Evolutionary conservation across 2,888 invertebrate species (phyloP), one percentile per base, ranked within the genome.

Genomic region (Scrobipalpa costella): DNA sequence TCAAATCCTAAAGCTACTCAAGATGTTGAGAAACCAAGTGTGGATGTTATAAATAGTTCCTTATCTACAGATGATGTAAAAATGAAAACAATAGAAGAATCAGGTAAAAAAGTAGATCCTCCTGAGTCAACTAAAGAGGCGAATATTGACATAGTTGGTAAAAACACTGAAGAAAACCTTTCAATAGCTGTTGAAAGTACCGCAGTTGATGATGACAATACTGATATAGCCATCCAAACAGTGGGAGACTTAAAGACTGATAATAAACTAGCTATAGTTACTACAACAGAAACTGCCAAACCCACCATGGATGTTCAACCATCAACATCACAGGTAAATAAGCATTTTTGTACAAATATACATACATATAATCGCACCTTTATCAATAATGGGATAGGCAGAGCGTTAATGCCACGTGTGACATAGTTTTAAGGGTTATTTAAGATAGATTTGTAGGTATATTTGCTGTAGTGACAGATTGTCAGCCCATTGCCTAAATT

Each of bases 281-380:
- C 27, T 7, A 6, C 17, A 52, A 52, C 11, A 27, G 11, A 52
- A 11, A 52, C 27, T 52, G 15, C 13, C 8, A 47, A 6, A 52
- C 11, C 11, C 7, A 13, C 2, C 13, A 55, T 55, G 15, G 55
- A 55, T 33, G 55, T 55, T 21, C 33, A 55, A 7, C 55, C 55
- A 5, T 3, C 55, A 34, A 33, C 49, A n/a, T 49, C 55, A 33
- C 55, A 55, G 55, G 55, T 55, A 55, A 33, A 15, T 34, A 55
- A 19, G 3, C 2, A 2, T 49, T n/a, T 49, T 8, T 49, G 17
- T 49, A 17, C 1, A 7, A 49, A 19, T n/a, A n/a, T n/a, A n/a
- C n/a, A n/a, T n/a, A n/a, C n/a, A n/a, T n/a, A n/a, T n/a, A n/a
- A n/a, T n/a, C n/a, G n/a, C n/a, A n/a, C n/a, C n/a, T n/a, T n/a